Evolutionary conservation across 2,888 invertebrate species (phyloP).

Genomic region (Periphyllus acericola): DNA sequence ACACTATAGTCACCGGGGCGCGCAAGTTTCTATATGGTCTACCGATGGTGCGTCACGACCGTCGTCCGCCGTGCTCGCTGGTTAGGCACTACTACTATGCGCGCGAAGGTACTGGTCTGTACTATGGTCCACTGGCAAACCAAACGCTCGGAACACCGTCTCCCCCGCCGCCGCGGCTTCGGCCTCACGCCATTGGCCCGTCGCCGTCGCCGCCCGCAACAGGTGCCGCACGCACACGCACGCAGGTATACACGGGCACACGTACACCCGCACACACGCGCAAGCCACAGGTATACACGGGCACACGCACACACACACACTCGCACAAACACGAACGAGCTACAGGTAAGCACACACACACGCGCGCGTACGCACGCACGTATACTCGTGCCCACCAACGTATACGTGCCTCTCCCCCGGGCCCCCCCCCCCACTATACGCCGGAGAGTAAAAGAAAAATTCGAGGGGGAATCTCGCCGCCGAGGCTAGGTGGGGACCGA

Average conservation of each 20-base stretch:
- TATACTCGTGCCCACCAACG: too few species aligned
- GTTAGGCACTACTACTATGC: slow-evolving; percentile 52
- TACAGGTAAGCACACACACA: too few species aligned
- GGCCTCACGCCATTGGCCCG: slow-evolving; percentile 58
- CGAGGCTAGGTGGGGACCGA: too few species aligned
- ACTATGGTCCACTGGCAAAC: slow-evolving; percentile 62
- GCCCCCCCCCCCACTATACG: not conserved
- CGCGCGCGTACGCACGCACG: too few species aligned
- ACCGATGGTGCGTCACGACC: slow-evolving; percentile 61
- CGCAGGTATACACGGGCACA: not conserved
- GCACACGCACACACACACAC: not conserved
- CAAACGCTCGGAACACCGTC: slow-evolving; percentile 64
- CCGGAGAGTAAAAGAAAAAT: not conserved
- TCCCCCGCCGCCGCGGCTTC: slow-evolving; percentile 47
- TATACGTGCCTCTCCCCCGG: too few species aligned
- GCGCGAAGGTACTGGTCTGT: slow-evolving; percentile 52
- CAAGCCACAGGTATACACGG: not conserved
- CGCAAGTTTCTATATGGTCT: slow-evolving; percentile 55
- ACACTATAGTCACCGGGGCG: slow-evolving; percentile 23
- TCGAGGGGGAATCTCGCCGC: not conserved
- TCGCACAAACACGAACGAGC: too few species aligned
- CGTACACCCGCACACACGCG: not conserved
- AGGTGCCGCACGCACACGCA: slow-evolving; percentile 42
- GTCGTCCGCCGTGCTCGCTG: slow-evolving; percentile 58
- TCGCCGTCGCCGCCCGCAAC: slow-evolving; percentile 58